Conservation (phyloP, 2,113 vertebrate genomes). For the Oreochromis spilurus region DNA sequence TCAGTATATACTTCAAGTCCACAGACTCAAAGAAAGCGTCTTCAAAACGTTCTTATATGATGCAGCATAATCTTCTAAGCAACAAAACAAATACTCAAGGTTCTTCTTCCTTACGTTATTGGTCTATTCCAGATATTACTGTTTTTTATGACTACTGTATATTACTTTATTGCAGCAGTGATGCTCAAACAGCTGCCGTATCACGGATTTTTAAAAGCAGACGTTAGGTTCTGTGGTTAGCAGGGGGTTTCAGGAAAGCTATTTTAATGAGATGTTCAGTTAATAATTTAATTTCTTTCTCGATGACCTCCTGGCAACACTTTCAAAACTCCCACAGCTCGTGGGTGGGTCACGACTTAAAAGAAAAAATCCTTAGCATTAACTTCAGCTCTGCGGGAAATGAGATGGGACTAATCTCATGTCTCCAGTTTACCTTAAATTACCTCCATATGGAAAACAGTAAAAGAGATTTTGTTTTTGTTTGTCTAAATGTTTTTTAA, state of each 20-base stretch:
- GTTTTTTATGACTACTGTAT: not conserved
- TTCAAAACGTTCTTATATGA: not conserved
- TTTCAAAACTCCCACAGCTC: not conserved
- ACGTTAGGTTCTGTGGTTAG: not conserved
- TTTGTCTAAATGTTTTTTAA: not conserved
- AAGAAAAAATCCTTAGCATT: not conserved
- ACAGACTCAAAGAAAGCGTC: not conserved
- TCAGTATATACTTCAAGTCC: accelerated
- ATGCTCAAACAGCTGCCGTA: not conserved
- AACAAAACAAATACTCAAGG: not conserved
- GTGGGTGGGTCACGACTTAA: not conserved
- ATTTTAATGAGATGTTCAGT: constrained; percentile 4
- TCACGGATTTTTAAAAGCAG: not conserved
- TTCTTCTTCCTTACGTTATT: not conserved
- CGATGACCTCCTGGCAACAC: not conserved
- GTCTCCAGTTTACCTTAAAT: not conserved
- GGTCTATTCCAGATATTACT: not conserved
- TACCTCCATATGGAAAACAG: not conserved
- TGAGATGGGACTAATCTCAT: not conserved
- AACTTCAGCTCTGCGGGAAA: not conserved
- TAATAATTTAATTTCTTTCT: constrained; percentile 8
- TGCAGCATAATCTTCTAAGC: accelerated
- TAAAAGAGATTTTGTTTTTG: not conserved
- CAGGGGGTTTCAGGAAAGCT: not conserved
- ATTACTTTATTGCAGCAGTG: not conserved